These are phyloP conservation scores for Cataglyphis livida DNA, from an alignment of 2,888 invertebrate species.

Conservation along the genomic window DNA sequence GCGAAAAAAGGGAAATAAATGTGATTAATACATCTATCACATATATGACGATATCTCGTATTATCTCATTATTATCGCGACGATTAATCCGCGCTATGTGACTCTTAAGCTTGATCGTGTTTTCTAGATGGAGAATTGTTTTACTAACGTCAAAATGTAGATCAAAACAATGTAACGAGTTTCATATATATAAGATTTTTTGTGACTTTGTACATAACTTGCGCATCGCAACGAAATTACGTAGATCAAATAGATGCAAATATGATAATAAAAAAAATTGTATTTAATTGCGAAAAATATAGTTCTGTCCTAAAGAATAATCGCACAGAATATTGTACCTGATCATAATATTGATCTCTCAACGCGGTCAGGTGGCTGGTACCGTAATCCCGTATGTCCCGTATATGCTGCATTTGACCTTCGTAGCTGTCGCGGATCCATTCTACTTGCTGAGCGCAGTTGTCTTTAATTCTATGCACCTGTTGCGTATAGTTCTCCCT, in stretches of 20 bases:
- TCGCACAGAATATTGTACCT: constrained; percentile 89
- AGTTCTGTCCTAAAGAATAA: background rate
- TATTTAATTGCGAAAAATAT: background rate
- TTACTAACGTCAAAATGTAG: background rate
- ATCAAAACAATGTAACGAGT: background rate
- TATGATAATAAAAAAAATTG: constrained; percentile 8
- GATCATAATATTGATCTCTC: constrained; percentile 96
- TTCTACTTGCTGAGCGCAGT: constrained; percentile 97
- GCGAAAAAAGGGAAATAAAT: constrained; percentile 70
- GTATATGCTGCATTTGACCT: constrained; percentile 93
- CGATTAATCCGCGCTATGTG: background rate
- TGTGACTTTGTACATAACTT: background rate
- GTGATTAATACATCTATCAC: constrained; percentile 8
- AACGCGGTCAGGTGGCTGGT: constrained; percentile 94
- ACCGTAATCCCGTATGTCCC: constrained; percentile 96
- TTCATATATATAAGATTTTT: background rate
- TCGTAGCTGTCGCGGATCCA: constrained; percentile 97
- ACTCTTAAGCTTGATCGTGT: background rate
- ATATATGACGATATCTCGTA: background rate
- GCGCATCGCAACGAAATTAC: background rate
- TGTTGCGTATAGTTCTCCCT: constrained; percentile 97
- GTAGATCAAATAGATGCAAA: background rate
- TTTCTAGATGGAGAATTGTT: background rate
- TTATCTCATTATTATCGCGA: constrained; percentile 4
- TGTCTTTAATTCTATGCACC: constrained; percentile 96